Evolutionary conservation across 2,113 vertebrate species (phyloP), one percentile per base, ranked within the genome.

Genomic region (Entomyzon cyanotis): DNA sequence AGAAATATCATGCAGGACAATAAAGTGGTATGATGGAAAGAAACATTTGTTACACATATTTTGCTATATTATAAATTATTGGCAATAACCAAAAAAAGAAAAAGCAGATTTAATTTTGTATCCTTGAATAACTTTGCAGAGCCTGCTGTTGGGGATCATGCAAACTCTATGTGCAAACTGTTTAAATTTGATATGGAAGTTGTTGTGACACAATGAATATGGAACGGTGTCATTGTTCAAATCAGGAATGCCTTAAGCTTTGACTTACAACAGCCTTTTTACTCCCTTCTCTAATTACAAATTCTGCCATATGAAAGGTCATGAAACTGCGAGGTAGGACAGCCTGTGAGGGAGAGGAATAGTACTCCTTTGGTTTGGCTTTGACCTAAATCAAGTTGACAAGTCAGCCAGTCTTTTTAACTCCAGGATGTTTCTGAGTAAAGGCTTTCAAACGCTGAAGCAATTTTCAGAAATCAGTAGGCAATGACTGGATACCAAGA

Each of bases 311-410:
- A 83, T 42, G 63, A 87, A 93, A 93, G 63, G 91, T 95, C 91
- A 92, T 60, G 37, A 90, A 92, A 71, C 53, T 69, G n/a, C 0
- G 11, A 82, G 53, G 56, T 75, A 93, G 84, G n/a, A 78, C 56
- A 93, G 27, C 10, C 0, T 67, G 39, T 39, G 27, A 89, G 39
- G 19, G 31, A 79, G 52, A 87, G 6, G 11, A 10, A 91, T 44
- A 84, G 31, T 76, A 25, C 9, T 89, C 30, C 73, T 87, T 42
- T 74, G 27, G 23, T 88, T 95, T 80, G 53, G 35, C 60, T 87
- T 87, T 93, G 86, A 94, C 87, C 31, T 90, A 91, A 95, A 91
- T 90, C 60, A 93, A 87, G 53, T 35, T 95, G 93, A 93, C 85
- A 97, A 96, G 77, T 47, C 46, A 92, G 50, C 41, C 30, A 62